phyloP scores from a whole-genome alignment of 1,140 invertebrate genomes.

The Megathymus violae region DNA sequence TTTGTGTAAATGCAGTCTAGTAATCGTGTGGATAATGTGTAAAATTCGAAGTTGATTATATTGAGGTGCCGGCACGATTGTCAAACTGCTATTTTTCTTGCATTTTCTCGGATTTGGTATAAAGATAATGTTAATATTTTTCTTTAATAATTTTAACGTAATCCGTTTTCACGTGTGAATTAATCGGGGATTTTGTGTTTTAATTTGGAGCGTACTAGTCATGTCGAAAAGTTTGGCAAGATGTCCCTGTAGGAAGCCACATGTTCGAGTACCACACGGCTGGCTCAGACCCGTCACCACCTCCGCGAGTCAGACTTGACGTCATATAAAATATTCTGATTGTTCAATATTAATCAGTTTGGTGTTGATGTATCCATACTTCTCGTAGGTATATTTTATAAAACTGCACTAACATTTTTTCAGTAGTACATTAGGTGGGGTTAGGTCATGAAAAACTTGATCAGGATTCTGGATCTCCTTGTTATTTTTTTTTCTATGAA shows the following conservation, averaged over 20 bases:
- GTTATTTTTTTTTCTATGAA: background rate
- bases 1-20: conserved; percentile 64
- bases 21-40: conserved; percentile 71
- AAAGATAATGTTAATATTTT: conserved; percentile 53
- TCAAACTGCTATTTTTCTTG: conserved; percentile 74
- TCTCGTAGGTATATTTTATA: conserved; percentile 20
- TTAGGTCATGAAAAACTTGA: conserved; percentile 67
- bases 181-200: conserved; percentile 43
- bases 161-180: conserved; percentile 43
- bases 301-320: conserved; percentile 37
- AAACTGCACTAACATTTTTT: conserved; percentile 62
- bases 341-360: conserved; percentile 20
- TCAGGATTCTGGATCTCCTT: conserved; percentile 6
- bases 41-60: conserved; percentile 62
- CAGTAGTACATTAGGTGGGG: conserved; percentile 67
- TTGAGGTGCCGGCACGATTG: conserved; percentile 80
- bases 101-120: conserved; percentile 55
- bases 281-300: conserved; percentile 35
- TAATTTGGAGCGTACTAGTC: conserved; percentile 53
- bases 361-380: conserved; percentile 3
- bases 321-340: conserved; percentile 37
- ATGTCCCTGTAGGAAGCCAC: conserved; percentile 71
- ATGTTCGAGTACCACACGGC: conserved; percentile 65
- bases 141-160: conserved; percentile 42
- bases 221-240: conserved; percentile 60